Evolutionary conservation across 2,888 invertebrate genomes (phyloP), one percentile per base, ranked within the genome.

Genomic region (Zele albiditarsus): DNA sequence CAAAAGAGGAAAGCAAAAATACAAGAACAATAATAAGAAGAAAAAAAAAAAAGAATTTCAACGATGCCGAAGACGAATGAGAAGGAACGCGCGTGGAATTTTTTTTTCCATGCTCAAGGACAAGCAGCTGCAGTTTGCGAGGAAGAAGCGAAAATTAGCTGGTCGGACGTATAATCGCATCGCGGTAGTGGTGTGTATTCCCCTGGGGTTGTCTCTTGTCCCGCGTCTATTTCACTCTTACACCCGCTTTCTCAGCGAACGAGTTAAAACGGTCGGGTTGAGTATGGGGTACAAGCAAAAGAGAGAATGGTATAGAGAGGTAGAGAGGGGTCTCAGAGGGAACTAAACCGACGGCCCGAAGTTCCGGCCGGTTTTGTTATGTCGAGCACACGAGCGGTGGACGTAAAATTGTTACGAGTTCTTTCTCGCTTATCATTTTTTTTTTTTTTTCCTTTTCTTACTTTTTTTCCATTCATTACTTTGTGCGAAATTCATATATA

Each of bases 61-160:
- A 33, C 63, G 63, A 57, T 53, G 68, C 49, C 53, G 33, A 57
- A 53, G 53, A 53, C 20, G 53, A 53, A 53, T 53, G 68, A 33
- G 53, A 68, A 49, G 57, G 70, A 33, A 58, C 57, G 57, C 46
- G 70, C 70, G 60, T 60, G 70, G 70, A 70, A 60, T 71, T 73
- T 66, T 75, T 63, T 74, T 49, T 73, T 42, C 70, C 66, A 70
- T 62, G 65, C 71, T 62, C 74, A 75, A 77, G 77, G 78, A 75
- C 78, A 73, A 78, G 77, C 79, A 79, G 80, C 78, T 79, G 79
- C 75, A 68, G 53, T 31, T 38, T 68, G 53, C 53, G 53, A 53
- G 74, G 72, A 73, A 77, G 77, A 74, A 67, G 71, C 65, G 70
- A 75, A 72, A 77, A 78, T 78, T 79, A 75, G 71, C 71, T 46